Conservation (phyloP, 2,888 invertebrate species). For the Odontomyia ornata region DNA sequence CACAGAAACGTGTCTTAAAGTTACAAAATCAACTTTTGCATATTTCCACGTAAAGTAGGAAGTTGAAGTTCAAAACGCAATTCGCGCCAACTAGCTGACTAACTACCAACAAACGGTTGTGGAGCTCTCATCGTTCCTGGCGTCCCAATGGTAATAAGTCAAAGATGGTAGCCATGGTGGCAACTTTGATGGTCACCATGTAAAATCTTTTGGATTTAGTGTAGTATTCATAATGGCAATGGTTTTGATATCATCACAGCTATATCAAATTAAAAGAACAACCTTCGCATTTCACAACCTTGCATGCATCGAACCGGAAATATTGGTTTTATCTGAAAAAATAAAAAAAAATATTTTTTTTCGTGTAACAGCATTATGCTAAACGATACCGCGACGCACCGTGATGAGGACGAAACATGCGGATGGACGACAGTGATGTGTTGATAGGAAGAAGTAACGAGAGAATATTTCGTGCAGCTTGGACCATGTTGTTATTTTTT, state of each 20-base stretch:
- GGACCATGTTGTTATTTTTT: background rate
- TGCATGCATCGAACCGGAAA: slow-evolving; percentile 30
- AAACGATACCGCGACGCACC: too few species aligned
- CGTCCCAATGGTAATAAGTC: background rate
- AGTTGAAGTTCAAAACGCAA: slow-evolving; percentile 12
- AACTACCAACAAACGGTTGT: too few species aligned
- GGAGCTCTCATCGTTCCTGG: background rate
- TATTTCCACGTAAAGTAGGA: slow-evolving; percentile 7
- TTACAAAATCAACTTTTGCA: slow-evolving; percentile 7
- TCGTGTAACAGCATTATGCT: slow-evolving; percentile 1
- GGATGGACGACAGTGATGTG: background rate
- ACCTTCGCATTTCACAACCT: slow-evolving; percentile 28
- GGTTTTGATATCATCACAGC: background rate
- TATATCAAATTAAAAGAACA: slow-evolving; percentile 18
- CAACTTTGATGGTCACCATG: background rate
- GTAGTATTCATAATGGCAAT: background rate
- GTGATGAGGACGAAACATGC: background rate
- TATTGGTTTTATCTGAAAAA: background rate
- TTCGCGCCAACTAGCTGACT: background rate
- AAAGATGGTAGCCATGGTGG: background rate
- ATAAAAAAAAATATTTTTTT: background rate
- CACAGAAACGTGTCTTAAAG: background rate
- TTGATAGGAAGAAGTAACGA: background rate
- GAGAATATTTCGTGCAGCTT: background rate
- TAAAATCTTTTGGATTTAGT: background rate